Base-by-base conservation (phyloP, 2,888 invertebrate genomes). In the Amphiduros pacificus region DNA sequence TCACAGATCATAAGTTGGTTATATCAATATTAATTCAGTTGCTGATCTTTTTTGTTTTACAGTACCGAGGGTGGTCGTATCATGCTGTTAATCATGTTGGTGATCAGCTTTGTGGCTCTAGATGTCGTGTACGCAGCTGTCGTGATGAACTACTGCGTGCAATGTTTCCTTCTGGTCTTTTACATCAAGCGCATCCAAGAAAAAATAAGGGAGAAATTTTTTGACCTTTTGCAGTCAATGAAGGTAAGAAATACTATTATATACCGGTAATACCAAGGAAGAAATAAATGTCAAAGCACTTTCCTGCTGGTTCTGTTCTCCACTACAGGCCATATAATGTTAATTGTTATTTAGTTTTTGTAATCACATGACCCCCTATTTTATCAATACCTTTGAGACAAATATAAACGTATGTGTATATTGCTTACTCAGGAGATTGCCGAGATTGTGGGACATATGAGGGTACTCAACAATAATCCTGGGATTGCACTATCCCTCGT, bases 141-240 rank as follows among this genome's bases (percentile, higher is more conserved):
- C 20, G 74, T 81, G 14, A 71, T 81, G 29, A 83, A 82, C 71
- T 82, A 80, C 67, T 75, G 72, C 32, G 78, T 77, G 4, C 82
- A 83, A 68, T 82, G 82, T 67, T 77, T 79, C 61, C 78, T 81
- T 70, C 74, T 81, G 51, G 72, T 80, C 32, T 78, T 79, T 55
- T 80, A 79, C 66, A 74, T 82, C 29, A 73, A 74, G 51, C 77
- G 78, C 1, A 68, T 82, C 9, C 71, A 74, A 24, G 68, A 78
- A 22, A 67, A 79, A 48, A 70, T 82, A 3, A 77, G 77, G 62
- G 82, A 82, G 60, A 79, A 78, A 61, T 75, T 76, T 2, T 70
- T 75, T 14, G 76, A 77, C 61, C 69, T 82, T 2, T 75, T 74
- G 51, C 71, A 73, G 36, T 79, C 77, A 2, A 80, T 82, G 78